A percentile compares a stretch with the other conserved stretches of the same genome.
phyloP scores from a whole-genome alignment of 1,140 invertebrate genomes.

The Oryctes rhinoceros region DNA sequence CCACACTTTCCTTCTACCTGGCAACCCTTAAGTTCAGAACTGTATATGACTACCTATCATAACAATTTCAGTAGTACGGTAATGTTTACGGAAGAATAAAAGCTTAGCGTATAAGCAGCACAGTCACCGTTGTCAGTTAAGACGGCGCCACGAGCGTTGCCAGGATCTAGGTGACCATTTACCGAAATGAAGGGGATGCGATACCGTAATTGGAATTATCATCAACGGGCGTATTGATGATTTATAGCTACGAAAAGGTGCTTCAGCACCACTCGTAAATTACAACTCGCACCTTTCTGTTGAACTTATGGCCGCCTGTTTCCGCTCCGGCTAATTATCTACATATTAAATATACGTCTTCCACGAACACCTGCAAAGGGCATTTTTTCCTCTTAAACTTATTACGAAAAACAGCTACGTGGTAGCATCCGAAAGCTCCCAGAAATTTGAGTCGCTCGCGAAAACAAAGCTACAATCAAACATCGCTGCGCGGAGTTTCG shows the following conservation, averaged over 20 bases:
- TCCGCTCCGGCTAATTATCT: background rate
- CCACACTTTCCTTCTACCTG: background rate
- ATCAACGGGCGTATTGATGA: slow-evolving; percentile 11
- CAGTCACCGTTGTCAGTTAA: background rate
- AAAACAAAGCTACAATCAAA: too few relatives aligned
- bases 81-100: slow-evolving; percentile 16
- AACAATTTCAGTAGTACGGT: background rate
- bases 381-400: background rate
- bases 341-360: slow-evolving; percentile 3
- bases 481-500: too few relatives aligned
- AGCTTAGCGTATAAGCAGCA: background rate
- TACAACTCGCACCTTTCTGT: background rate
- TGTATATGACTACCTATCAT: slow-evolving; percentile 1
- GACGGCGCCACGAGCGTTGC: background rate
- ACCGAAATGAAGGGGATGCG: slow-evolving; percentile 8
- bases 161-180: background rate
- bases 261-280: background rate
- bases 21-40: background rate
- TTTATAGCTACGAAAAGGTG: slow-evolving; percentile 7
- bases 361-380: background rate
- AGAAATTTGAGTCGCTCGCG: too few relatives aligned
- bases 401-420: background rate
- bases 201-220: slow-evolving; percentile 27
- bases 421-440: too few relatives aligned
- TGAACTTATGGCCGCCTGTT: background rate